phyloP scores from a whole-genome alignment of 2,797 vertebrate genomes.

The Eulemur mongoz region DNA sequence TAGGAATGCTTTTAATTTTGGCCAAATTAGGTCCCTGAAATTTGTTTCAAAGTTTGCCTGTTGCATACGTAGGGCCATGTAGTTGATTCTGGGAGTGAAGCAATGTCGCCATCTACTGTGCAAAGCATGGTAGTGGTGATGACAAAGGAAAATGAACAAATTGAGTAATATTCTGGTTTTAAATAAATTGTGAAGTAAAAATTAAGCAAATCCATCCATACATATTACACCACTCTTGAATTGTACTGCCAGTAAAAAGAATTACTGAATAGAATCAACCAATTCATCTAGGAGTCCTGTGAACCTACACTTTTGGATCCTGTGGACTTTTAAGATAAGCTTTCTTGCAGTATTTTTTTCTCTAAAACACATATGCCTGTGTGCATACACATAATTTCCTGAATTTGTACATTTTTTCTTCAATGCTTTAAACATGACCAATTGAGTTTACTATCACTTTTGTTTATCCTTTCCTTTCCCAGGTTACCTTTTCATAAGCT shows the following conservation, averaged over 20 bases:
- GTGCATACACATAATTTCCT: neutral
- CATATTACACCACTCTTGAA: neutral
- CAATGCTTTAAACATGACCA: neutral
- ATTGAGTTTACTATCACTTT: neutral
- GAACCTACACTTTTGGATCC: neutral
- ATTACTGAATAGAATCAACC: neutral
- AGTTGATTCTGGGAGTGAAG: neutral
- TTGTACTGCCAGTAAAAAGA: fast-evolving
- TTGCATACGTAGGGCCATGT: neutral
- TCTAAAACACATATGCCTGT: neutral
- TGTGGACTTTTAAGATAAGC: neutral
- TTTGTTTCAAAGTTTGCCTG: neutral
- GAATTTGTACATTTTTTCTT: neutral
- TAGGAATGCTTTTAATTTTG: conserved; percentile 7
- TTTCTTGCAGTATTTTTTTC: neutral
- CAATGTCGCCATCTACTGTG: conserved; percentile 76
- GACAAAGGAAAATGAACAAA: neutral
- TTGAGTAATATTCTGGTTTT: neutral
- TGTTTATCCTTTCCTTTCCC: conserved; percentile 28
- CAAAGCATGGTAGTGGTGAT: neutral
- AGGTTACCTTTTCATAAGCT: neutral
- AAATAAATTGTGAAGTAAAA: conserved; percentile 30
- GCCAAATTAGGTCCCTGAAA: neutral
- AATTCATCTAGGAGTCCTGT: neutral
- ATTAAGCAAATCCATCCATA: neutral